Percentiles rank a stretch among this genome's conserved stretches.
phyloP scores from a whole-genome alignment of 30 jellyfish, hydroid and myxozoan species.

The Cassiopea andromeda region DNA sequence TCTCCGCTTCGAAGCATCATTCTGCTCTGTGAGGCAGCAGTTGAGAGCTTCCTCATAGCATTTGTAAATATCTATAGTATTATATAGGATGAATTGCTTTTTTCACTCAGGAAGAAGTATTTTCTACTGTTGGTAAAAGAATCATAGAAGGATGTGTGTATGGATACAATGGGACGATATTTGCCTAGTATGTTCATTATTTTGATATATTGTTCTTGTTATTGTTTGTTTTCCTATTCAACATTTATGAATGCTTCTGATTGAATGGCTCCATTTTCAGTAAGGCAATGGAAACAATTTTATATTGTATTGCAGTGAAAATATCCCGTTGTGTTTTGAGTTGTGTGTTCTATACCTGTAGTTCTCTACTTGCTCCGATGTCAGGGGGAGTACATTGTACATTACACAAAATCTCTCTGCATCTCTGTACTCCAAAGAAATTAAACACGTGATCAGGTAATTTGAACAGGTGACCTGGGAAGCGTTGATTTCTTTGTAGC shows the following conservation, averaged over 20 bases:
- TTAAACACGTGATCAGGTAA: background rate
- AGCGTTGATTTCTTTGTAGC: background rate
- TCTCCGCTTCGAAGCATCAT: too few relatives aligned
- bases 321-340: too few relatives aligned
- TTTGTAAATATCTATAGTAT: too few relatives aligned
- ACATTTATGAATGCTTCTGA: too few relatives aligned
- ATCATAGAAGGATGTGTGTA: slow-evolving; percentile 94
- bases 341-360: background rate
- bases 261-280: too few relatives aligned
- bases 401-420: background rate
- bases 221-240: too few relatives aligned
- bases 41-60: too few relatives aligned
- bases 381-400: background rate
- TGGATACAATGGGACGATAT: slow-evolving; percentile 98
- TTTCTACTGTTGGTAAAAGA: slow-evolving; percentile 93
- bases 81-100: background rate
- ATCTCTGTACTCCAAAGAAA: background rate
- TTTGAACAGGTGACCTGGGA: background rate
- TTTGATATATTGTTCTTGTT: background rate
- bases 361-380: background rate
- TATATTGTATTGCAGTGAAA: too few relatives aligned
- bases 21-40: too few relatives aligned
- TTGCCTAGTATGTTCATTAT: slow-evolving; percentile 89
- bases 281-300: too few relatives aligned
- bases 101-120: slow-evolving; percentile 87